Conservation (phyloP, 2,888 invertebrate genomes). For the Mesorhabditis belari region DNA sequence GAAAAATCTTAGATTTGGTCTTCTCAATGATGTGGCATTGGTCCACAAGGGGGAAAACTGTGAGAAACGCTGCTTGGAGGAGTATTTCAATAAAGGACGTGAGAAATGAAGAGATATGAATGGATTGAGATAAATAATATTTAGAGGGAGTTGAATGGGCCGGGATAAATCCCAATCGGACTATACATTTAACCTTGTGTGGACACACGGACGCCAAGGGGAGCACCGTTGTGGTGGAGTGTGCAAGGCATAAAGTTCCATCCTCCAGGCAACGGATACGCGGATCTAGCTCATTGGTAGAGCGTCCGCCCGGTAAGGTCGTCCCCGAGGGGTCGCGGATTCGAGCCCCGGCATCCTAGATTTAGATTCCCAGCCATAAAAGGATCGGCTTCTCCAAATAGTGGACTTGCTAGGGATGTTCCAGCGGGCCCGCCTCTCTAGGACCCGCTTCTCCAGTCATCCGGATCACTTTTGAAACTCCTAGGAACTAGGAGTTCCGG, state of each 20-base stretch:
- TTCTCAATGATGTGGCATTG: not conserved
- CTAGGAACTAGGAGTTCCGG: too few relatives aligned
- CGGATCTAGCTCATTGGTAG: too few relatives aligned
- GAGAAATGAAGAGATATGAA: not conserved
- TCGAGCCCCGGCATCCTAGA: too few relatives aligned
- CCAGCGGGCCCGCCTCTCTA: too few relatives aligned
- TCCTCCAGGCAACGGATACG: not conserved
- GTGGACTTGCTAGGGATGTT: too few relatives aligned
- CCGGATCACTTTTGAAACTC: too few relatives aligned
- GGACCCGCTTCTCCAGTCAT: too few relatives aligned
- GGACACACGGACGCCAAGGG: not conserved
- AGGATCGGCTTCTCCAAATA: too few relatives aligned
- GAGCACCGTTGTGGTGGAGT: not conserved
- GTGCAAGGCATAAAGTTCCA: not conserved
- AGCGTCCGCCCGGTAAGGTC: too few relatives aligned
- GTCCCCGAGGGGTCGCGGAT: too few relatives aligned
- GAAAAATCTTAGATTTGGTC: not conserved
- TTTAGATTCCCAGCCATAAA: too few relatives aligned
- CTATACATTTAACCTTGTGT: not conserved
- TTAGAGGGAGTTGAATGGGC: not conserved
- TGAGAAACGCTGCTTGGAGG: not conserved
- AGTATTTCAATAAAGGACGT: not conserved
- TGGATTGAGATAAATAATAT: not conserved
- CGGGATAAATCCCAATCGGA: not conserved
- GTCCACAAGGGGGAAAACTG: not conserved